Percentiles rank a stretch among this genome's conserved stretches.
phyloP scores from a whole-genome alignment of 2,888 invertebrate species.

The Drosophila mimica region DNA sequence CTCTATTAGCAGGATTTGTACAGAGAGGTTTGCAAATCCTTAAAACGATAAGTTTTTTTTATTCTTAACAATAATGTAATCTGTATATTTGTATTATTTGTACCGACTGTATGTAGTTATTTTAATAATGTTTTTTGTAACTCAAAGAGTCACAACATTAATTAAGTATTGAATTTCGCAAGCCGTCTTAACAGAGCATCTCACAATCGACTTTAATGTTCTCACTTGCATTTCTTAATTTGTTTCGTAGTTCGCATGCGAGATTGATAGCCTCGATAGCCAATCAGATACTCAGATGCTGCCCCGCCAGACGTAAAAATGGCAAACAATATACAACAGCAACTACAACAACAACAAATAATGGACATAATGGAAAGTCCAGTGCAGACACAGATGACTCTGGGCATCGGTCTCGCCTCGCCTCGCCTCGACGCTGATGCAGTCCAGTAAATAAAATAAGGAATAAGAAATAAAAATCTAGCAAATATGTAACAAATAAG shows the following conservation, averaged over 20 bases:
- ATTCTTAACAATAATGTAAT: not conserved
- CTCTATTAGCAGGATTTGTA: not conserved
- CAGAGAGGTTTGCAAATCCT: not conserved
- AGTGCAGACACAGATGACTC: not conserved
- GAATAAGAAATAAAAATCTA: conserved; percentile 32
- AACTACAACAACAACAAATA: not conserved
- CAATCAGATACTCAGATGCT: conserved; percentile 48
- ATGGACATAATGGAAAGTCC: conserved; percentile 3
- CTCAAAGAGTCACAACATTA: not conserved
- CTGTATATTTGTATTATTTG: not conserved
- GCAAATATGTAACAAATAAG: conserved; percentile 43
- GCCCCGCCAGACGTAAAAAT: conserved; percentile 22
- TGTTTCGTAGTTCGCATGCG: conserved; percentile 2
- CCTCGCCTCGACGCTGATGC: not conserved
- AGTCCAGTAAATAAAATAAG: conserved; percentile 38
- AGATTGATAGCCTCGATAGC: conserved; percentile 27
- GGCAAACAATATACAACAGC: conserved; percentile 14
- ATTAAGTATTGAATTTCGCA: not conserved
- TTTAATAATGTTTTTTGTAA: not conserved
- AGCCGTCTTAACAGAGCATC: not conserved
- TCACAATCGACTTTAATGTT: not conserved
- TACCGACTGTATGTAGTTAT: not conserved
- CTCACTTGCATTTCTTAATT: not conserved
- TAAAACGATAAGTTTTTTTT: not conserved
- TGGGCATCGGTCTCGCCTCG: not conserved